A percentile compares a stretch with the other conserved stretches of the same genome.
phyloP scores from a whole-genome alignment of 2,797 vertebrate genomes.

The Sebastes melanostomus region DNA sequence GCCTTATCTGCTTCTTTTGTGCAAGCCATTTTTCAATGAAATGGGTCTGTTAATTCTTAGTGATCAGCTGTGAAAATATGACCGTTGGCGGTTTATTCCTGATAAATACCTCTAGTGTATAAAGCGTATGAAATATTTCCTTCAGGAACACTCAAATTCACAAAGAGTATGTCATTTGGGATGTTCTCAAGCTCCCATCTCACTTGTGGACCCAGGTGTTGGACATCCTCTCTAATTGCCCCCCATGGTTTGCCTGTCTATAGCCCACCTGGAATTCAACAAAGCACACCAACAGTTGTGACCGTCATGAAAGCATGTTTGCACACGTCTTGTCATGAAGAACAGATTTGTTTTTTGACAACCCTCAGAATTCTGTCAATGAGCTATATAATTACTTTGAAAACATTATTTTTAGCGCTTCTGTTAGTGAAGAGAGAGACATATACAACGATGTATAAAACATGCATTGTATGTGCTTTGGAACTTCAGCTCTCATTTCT shows the following conservation, averaged over 20 bases:
- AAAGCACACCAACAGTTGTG: constrained; percentile 16
- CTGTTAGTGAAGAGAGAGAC: not conserved
- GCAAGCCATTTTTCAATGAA: not conserved
- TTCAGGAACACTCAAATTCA: not conserved
- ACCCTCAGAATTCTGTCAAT: constrained; percentile 4
- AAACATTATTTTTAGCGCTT: not conserved
- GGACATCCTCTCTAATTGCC: constrained; percentile 56
- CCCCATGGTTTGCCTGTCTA: constrained; percentile 50
- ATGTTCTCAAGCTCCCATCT: constrained; percentile 41
- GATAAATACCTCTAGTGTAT: not conserved
- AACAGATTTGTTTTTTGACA: constrained; percentile 47
- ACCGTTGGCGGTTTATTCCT: not conserved
- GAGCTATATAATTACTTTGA: constrained; percentile 4
- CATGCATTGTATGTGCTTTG: not conserved
- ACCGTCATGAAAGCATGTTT: constrained; percentile 18
- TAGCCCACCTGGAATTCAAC: constrained; percentile 57
- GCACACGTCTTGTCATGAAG: constrained; percentile 3
- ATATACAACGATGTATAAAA: not conserved
- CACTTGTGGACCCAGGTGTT: constrained; percentile 64
- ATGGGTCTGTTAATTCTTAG: not conserved
- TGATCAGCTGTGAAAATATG: not conserved
- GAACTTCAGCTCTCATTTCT: not conserved
- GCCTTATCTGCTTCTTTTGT: not conserved
- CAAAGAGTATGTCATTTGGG: constrained; percentile 20
- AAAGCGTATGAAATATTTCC: not conserved